These are phyloP conservation scores for Quadroppia sp. DNA, from an alignment of 2,888 invertebrate species.

Conservation along the genomic window DNA sequence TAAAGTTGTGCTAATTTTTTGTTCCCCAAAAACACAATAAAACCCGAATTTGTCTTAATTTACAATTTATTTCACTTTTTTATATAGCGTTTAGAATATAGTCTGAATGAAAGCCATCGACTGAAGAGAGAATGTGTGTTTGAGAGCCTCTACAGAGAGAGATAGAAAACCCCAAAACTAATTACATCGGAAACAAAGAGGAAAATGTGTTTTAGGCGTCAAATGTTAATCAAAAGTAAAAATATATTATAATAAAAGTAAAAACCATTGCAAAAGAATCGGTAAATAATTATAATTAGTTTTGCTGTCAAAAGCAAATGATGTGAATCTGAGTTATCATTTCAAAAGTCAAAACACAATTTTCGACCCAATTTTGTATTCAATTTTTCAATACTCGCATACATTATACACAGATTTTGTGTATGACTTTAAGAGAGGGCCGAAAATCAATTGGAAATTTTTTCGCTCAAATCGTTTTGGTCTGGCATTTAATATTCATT, in stretches of 20 bases:
- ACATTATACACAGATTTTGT: background rate
- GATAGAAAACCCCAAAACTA: conserved; percentile 26
- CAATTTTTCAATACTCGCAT: no score
- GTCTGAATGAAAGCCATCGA: background rate
- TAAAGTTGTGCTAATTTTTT: conserved; percentile 25
- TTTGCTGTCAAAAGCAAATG: background rate
- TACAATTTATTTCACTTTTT: conserved; percentile 18
- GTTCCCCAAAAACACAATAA: conserved; percentile 7
- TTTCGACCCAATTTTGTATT: background rate
- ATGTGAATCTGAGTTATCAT: background rate
- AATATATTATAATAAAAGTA: background rate
- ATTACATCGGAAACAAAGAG: background rate
- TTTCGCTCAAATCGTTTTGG: no score
- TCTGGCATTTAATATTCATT: conserved; percentile 15
- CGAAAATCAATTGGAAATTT: background rate
- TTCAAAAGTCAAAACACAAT: background rate
- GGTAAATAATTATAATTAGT: background rate
- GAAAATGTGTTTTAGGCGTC: background rate
- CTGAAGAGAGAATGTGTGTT: conserved; percentile 8
- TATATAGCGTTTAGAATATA: conserved; percentile 9
- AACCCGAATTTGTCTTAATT: conserved; percentile 18
- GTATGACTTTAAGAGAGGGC: background rate
- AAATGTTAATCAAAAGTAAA: background rate
- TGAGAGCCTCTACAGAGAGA: no score
- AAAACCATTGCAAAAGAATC: background rate